These are phyloP conservation scores for Cossypha niveicapilla DNA, from an alignment of 2,797 vertebrate species.

Conservation along the genomic window DNA sequence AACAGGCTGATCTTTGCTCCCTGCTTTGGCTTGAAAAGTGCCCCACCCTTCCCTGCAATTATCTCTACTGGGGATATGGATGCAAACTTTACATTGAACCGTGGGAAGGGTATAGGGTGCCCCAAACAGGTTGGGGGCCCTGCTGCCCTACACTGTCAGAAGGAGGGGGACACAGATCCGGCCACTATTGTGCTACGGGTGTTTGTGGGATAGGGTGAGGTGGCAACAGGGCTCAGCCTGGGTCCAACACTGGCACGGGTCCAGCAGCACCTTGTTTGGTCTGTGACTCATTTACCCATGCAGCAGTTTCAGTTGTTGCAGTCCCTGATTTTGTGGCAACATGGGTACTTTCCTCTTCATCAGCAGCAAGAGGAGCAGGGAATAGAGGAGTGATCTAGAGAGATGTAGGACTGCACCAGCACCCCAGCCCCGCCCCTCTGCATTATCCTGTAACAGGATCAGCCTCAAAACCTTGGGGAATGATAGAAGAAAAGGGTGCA, in stretches of 20 bases:
- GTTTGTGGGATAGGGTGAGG: background rate
- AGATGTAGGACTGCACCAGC: background rate
- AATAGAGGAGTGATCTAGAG: background rate
- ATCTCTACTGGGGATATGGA: background rate
- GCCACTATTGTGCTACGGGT: background rate
- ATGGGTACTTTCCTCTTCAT: background rate
- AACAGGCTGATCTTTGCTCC: conserved; percentile 9
- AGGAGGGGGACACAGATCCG: background rate
- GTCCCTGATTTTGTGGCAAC: background rate
- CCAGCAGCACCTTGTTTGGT: background rate
- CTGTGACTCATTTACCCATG: background rate
- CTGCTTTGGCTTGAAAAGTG: background rate
- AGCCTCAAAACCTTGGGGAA: background rate
- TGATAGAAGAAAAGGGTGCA: background rate
- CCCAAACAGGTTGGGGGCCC: background rate
- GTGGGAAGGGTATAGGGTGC: background rate
- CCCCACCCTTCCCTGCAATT: background rate
- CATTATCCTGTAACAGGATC: background rate
- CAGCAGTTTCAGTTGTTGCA: background rate
- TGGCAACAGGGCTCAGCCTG: background rate
- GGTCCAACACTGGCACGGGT: rapidly evolving
- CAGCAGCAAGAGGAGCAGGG: background rate
- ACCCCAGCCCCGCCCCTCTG: background rate
- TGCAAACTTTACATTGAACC: background rate
- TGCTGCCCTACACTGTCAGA: background rate